Percentiles rank a stretch among this genome's conserved stretches.
These are phyloP conservation scores for Heliconius hewitsoni DNA, from an alignment of 1,140 invertebrate genomes.

Conservation along the genomic window DNA sequence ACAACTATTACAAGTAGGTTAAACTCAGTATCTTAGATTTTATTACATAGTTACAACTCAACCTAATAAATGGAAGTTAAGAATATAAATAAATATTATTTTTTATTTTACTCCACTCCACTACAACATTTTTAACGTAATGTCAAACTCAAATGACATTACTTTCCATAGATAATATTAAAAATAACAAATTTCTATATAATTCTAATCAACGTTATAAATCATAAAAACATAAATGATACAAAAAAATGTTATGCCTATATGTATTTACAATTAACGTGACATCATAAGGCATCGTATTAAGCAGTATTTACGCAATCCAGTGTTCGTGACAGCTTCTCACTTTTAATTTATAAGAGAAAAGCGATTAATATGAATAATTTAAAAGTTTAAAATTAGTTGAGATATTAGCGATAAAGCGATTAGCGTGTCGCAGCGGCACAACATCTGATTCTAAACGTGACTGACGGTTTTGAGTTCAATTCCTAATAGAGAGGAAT, in stretches of 20 bases:
- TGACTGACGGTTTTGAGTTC: no score
- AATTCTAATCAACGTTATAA: no score
- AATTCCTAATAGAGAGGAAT: no score
- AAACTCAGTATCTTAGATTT: not conserved
- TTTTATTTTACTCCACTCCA: no score
- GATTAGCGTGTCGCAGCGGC: no score
- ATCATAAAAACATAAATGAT: not conserved
- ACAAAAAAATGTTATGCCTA: not conserved
- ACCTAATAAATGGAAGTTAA: no score
- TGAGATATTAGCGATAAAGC: no score
- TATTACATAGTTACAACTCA: not conserved
- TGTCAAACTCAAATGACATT: no score
- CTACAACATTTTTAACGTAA: no score
- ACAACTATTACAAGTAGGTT: no score
- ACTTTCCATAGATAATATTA: not conserved
- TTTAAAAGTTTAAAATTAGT: not conserved
- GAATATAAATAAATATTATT: no score
- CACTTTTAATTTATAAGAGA: not conserved
- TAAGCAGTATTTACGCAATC: conserved; percentile 34
- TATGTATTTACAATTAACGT: conserved; percentile 42
- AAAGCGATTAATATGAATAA: not conserved
- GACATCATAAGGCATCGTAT: conserved; percentile 45
- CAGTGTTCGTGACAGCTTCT: conserved; percentile 57
- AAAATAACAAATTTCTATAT: not conserved
- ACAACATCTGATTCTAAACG: no score